Conservation (phyloP, 1,140 invertebrate genomes). For the Harlomillsia oculata region DNA sequence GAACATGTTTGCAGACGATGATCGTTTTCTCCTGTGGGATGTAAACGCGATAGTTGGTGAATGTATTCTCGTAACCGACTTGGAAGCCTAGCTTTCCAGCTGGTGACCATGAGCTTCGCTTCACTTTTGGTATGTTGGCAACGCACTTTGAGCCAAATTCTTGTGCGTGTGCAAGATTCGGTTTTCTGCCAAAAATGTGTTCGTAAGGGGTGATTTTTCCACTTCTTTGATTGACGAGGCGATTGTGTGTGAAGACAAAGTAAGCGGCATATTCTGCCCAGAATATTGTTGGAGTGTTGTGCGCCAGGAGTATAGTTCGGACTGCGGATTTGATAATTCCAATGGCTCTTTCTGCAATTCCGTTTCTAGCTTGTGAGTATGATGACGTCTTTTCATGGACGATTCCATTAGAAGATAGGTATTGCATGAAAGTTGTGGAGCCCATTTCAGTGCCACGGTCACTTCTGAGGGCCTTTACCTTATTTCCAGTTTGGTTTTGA, state of each 20-base stretch:
- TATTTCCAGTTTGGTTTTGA: constrained; percentile 37
- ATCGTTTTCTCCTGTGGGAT: neutral
- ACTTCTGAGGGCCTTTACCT: constrained; percentile 39
- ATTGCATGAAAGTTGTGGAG: constrained; percentile 34
- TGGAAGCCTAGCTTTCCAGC: neutral
- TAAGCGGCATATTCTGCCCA: constrained; percentile 1
- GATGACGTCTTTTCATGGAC: constrained; percentile 35
- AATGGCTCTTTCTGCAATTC: constrained; percentile 41
- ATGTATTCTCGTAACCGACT: neutral
- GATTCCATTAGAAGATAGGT: constrained; percentile 33
- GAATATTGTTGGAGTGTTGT: neutral
- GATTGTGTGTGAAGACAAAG: neutral
- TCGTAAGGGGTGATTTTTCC: neutral
- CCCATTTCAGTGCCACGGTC: constrained; percentile 42
- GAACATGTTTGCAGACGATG: neutral
- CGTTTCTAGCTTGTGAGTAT: constrained; percentile 46
- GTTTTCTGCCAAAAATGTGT: neutral
- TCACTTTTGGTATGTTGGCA: neutral
- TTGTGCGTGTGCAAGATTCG: neutral
- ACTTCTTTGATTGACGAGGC: neutral
- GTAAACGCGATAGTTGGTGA: neutral
- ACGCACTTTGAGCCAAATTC: neutral
- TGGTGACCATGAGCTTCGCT: neutral
- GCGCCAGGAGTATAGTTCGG: neutral
- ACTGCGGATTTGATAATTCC: constrained; percentile 22